phyloP scores from a whole-genome alignment of 2,113 vertebrate genomes.

The Synodontis membranacea region DNA sequence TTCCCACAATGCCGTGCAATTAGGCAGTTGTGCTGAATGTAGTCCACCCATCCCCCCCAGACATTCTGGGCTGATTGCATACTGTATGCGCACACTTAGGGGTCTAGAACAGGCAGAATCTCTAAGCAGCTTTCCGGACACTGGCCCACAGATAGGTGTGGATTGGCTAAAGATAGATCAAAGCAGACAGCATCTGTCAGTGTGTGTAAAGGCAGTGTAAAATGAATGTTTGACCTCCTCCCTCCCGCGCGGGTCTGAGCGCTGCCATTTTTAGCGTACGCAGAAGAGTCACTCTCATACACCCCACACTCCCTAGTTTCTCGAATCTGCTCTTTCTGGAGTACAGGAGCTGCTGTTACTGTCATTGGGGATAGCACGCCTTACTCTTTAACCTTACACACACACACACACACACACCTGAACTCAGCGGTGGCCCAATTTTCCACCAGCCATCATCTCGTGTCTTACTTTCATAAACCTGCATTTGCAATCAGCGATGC shows the following conservation, averaged over 20 bases:
- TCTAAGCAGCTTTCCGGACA: slow-evolving; percentile 52
- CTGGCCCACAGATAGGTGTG: slow-evolving; percentile 45
- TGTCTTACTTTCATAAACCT: neutral
- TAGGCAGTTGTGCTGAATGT: slow-evolving; percentile 39
- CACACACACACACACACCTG: neutral
- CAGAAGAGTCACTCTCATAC: slow-evolving; percentile 16
- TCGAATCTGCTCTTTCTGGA: slow-evolving; percentile 8
- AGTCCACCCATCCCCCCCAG: slow-evolving; percentile 22
- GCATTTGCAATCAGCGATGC: neutral
- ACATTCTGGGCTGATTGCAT: neutral
- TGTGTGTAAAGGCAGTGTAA: slow-evolving; percentile 56
- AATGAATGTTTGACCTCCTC: slow-evolving; percentile 59
- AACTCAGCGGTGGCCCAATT: neutral
- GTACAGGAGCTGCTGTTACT: slow-evolving; percentile 29
- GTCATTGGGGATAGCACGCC: slow-evolving; percentile 31
- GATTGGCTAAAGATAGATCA: slow-evolving; percentile 61
- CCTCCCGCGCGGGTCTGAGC: slow-evolving; percentile 36
- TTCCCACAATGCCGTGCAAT: slow-evolving; percentile 16
- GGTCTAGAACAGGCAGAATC: slow-evolving; percentile 44
- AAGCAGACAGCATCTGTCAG: slow-evolving; percentile 61
- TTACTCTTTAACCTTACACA: slow-evolving; percentile 6
- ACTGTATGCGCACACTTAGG: slow-evolving; percentile 22
- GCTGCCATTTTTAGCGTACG: slow-evolving; percentile 49
- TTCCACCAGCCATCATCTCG: neutral
- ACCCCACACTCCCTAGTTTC: neutral